Evolutionary conservation across 2,113 vertebrate species (phyloP).

Genomic region (Rhombomys opimus): DNA sequence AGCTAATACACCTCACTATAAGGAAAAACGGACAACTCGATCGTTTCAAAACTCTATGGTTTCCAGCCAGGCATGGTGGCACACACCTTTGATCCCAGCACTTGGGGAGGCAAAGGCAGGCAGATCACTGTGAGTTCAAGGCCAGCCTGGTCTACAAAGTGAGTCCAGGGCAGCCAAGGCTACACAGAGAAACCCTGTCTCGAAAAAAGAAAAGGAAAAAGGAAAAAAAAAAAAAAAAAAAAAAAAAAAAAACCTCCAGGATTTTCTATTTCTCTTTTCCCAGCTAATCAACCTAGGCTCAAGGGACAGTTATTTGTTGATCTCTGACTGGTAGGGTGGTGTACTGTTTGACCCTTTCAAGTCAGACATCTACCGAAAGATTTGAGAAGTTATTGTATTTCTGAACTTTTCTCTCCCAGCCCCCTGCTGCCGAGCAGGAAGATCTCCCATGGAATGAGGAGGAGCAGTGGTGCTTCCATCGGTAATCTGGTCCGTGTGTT

Average conservation of each 20-base stretch:
- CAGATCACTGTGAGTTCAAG: too few relatives aligned
- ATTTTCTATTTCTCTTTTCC: constrained; percentile 65
- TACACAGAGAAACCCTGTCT: too few relatives aligned
- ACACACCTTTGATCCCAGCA: too few relatives aligned
- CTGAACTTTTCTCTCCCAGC: constrained; percentile 57
- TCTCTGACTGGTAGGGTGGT: constrained; percentile 63
- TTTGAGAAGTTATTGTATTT: constrained; percentile 79
- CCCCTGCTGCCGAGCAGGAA: constrained; percentile 63
- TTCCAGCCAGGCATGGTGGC: too few relatives aligned
- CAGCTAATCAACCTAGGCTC: constrained; percentile 68
- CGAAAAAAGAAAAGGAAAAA: too few relatives aligned
- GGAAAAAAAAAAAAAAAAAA: too few relatives aligned
- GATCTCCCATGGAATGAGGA: constrained; percentile 84
- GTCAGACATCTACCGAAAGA: constrained; percentile 74
- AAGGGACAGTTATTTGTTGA: constrained; percentile 80
- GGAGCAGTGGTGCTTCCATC: constrained; percentile 83
- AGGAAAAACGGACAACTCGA: constrained; percentile 12
- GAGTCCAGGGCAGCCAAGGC: too few relatives aligned
- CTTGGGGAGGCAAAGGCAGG: too few relatives aligned
- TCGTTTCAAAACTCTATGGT: constrained; percentile 53
- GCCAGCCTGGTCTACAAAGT: too few relatives aligned
- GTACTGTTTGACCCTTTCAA: constrained; percentile 79
- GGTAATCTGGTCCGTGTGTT: constrained; percentile 89
- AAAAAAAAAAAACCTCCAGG: too few relatives aligned
- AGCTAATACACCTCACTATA: neutral